Evolutionary conservation across 2,113 vertebrate species (phyloP).

Genomic region (Myxocyprinus asiaticus): DNA sequence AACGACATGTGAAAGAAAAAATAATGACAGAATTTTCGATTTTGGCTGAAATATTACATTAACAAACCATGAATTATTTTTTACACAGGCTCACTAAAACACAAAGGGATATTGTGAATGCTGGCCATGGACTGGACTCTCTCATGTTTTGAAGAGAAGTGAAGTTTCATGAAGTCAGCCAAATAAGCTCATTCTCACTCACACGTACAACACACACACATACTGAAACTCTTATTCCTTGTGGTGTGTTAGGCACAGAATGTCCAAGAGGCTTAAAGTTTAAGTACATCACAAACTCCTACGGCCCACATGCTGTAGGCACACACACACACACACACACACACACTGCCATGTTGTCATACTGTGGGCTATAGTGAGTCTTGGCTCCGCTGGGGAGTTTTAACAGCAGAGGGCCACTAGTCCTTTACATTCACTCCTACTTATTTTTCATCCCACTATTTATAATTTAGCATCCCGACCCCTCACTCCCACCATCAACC

Average conservation of each 20-base stretch:
- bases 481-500: not conserved
- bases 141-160: not conserved
- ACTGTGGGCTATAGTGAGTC: not conserved
- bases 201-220: not conserved
- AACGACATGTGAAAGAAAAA: too few species aligned
- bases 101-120: not conserved
- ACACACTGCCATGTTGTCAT: not conserved
- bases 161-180: slow-evolving; percentile 20
- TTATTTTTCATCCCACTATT: not conserved
- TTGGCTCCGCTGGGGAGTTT: too few species aligned
- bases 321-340: too few species aligned
- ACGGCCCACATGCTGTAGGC: slow-evolving; percentile 32
- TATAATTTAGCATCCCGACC: not conserved
- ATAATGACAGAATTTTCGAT: too few species aligned
- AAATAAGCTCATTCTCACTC: not conserved
- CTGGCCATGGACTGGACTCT: not conserved
- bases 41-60: too few species aligned
- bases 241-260: slow-evolving; percentile 13
- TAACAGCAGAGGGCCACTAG: too few species aligned
- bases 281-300: slow-evolving; percentile 37
- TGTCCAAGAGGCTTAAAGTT: slow-evolving; percentile 35
- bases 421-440: too few species aligned
- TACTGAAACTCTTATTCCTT: not conserved
- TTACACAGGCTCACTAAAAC: too few species aligned
- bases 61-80: too few species aligned